phyloP scores from a whole-genome alignment of 2,888 invertebrate species.

The Kuschelorhynchus macadamiae region DNA sequence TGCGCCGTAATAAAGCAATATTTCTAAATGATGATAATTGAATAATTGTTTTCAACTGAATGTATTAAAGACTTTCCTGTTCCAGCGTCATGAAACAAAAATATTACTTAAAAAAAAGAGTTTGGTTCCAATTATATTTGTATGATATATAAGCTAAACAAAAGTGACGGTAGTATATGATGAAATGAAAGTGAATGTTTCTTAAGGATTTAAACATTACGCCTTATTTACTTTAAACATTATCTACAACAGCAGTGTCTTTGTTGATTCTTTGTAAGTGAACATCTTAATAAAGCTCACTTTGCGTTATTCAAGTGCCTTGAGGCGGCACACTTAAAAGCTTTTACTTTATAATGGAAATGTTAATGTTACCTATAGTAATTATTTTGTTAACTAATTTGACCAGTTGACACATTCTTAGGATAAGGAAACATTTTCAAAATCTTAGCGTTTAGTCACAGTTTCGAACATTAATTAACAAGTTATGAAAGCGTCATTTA shows the following conservation, averaged over 20 bases:
- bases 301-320: conserved; percentile 2
- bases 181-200: conserved; percentile 1
- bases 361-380: not conserved
- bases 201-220: not conserved
- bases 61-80: too few relatives aligned
- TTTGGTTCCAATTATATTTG: too few relatives aligned
- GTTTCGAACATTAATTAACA: conserved; percentile 6
- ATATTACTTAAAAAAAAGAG: too few relatives aligned
- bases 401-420: conserved; percentile 11
- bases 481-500: conserved; percentile 8
- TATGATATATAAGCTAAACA: too few relatives aligned
- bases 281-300: not conserved
- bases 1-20: too few relatives aligned
- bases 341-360: conserved; percentile 7
- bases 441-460: not conserved
- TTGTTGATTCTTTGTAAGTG: not conserved
- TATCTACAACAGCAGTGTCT: not conserved
- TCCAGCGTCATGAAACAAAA: too few relatives aligned
- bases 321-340: conserved; percentile 5
- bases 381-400: conserved; percentile 4
- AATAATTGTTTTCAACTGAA: too few relatives aligned
- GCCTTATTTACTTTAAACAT: not conserved
- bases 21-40: too few relatives aligned
- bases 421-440: not conserved
- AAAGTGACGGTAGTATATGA: too few relatives aligned